phyloP scores from a whole-genome alignment of 2,797 vertebrate genomes.

The Thaleichthys pacificus region DNA sequence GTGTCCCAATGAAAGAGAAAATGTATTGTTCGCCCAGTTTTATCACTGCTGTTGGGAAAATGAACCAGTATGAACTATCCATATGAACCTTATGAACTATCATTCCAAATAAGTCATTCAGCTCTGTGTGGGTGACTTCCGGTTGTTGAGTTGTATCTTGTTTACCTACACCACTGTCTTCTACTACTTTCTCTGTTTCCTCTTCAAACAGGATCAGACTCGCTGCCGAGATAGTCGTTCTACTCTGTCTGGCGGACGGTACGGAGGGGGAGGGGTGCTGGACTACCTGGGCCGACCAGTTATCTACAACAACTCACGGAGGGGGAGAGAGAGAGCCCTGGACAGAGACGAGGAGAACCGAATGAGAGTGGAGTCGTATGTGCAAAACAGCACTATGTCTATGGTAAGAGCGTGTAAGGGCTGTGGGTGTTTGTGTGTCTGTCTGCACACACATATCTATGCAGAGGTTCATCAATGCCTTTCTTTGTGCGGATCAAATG shows the following conservation, averaged over 20 bases:
- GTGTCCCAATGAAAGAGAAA: not conserved
- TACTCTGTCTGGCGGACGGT: slow-evolving; percentile 82
- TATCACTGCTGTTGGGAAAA: not conserved
- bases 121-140: not conserved
- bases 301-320: slow-evolving; percentile 67
- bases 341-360: slow-evolving; percentile 53
- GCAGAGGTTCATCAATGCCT: too few species aligned
- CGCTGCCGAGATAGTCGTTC: slow-evolving; percentile 81
- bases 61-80: not conserved
- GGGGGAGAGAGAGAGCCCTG: slow-evolving; percentile 55
- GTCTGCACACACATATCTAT: not conserved
- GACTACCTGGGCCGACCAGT: slow-evolving; percentile 79
- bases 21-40: not conserved
- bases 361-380: slow-evolving; percentile 65
- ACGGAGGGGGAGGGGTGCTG: slow-evolving; percentile 52
- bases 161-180: too few species aligned
- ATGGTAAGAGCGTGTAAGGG: slow-evolving; percentile 56
- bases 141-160: not conserved
- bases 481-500: not conserved
- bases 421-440: slow-evolving; percentile 15
- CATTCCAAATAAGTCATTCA: not conserved
- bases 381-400: slow-evolving; percentile 63
- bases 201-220: slow-evolving; percentile 60
- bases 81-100: too few species aligned
- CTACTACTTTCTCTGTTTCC: not conserved